These are phyloP conservation scores for Prionailurus viverrinus DNA, from an alignment of 2,113 vertebrate genomes.

Conservation along the genomic window DNA sequence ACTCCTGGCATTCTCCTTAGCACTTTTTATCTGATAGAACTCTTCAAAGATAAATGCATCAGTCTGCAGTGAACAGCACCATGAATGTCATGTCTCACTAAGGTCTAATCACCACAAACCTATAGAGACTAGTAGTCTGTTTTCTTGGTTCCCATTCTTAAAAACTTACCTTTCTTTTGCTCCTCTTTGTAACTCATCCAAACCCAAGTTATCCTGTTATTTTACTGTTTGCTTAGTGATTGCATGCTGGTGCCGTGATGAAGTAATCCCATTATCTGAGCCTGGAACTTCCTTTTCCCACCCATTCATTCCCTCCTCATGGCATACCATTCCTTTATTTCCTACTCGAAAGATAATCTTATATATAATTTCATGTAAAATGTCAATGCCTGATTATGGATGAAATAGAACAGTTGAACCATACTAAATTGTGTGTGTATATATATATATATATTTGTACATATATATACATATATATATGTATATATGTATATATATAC, in stretches of 20 bases:
- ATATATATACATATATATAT: too few relatives aligned
- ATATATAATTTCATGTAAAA: neutral
- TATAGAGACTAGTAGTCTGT: neutral
- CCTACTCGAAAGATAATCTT: neutral
- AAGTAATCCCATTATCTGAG: neutral
- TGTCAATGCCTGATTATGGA: neutral
- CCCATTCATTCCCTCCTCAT: neutral
- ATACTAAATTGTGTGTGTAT: neutral
- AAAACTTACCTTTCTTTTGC: neutral
- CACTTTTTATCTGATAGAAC: neutral
- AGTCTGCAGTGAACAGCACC: neutral
- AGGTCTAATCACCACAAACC: neutral
- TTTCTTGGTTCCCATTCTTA: constrained; percentile 12
- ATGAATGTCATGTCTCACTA: neutral
- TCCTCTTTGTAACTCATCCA: neutral
- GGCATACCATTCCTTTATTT: neutral
- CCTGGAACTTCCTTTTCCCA: neutral
- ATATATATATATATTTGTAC: too few relatives aligned
- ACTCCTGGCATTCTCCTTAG: neutral
- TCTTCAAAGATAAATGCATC: neutral
- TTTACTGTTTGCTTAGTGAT: neutral
- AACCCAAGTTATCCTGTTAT: neutral
- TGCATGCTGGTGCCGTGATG: neutral
- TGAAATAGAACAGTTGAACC: neutral
- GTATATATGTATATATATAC: too few relatives aligned